Base-by-base conservation (phyloP, 2,797 vertebrate species). In the Chelon labrosus region DNA sequence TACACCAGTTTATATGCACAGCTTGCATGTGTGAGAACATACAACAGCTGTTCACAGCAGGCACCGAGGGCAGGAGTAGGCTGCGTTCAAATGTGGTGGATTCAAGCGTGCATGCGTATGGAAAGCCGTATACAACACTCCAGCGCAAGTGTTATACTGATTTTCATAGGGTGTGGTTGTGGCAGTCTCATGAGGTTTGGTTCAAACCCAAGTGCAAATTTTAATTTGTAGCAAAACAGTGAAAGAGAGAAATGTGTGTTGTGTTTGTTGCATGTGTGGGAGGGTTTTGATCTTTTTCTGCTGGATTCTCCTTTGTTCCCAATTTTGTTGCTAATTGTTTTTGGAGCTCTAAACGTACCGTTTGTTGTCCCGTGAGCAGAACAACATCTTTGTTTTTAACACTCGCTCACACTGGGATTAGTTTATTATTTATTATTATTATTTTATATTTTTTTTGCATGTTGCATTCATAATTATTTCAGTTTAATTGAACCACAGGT, bases 151-250 rank as follows among this genome's bases (percentile, higher is more conserved):
- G 89, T 85, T 80, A 54, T 62, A 75, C 88, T 89, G 5, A 88
- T 91, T 87, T 77, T 92, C 69, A 41, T 31, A 65, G 92, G 93
- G 91, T 88, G 93, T 91, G 93, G 89, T 83, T 84, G 84, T 83
- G 87, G 80, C 60, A 79, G 82, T 86, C 84, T 84, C 65, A 37
- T 79, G 77, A 84, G 90, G 86, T 91, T 89, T 84, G 85, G 77
- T 88, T 65, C 42, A 74, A 82, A 83, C 74, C 87, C 84, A 85
- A 83, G 75, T 85, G 74, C 83, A 88, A 88, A 79, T 90, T 88
- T 84, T 42, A 73, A 79, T 89, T 61, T 85, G 83, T 63, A 58
- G 72, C 10, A 14, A 27, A 84, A 76, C 60, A 64, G 61, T 71
- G 47, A 22, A 22, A 22, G 49, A 61, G 75, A 73, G 68, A 79